Evolutionary conservation across 2,797 vertebrate genomes (phyloP), one percentile per base, ranked within the genome.

Genomic region (Girardinus metallicus): DNA sequence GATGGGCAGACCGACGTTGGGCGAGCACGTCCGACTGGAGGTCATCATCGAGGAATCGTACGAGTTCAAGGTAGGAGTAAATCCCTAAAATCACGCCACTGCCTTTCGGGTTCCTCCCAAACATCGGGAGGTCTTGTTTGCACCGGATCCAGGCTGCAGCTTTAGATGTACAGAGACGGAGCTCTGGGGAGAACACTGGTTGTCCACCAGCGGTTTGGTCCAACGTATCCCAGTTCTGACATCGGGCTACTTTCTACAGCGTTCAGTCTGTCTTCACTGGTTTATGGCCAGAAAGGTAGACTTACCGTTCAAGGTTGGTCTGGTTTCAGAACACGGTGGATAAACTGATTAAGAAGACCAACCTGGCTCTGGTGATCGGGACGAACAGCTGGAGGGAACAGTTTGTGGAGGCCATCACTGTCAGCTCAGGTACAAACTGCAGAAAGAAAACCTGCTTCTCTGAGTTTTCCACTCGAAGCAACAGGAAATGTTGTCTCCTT

Each of bases 321-420:
- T 39, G 41, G 26, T 18, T 84, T 83, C 64, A 99, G 98, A 99
- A 92, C 90, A 98, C 97, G 0, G 98, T 99, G 90, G 98, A 99
- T 90, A 99, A 99, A 94, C 97, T 99, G 80, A 97, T 99, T 77
- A 99, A 99, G 95, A 99, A 99, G 95, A 99, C 98, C 0, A 99
- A 99, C 95, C 94, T 99, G 92, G 98, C 98, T 55, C 95, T 99
- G 64, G 94, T 99, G 92, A 96, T 99, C 23, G 98, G 98, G 77
- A 99, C 98, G 0, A 98, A 98, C 95, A 97, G 96, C 94, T 99
- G 98, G 98, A 97, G 98, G 83, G 97, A 99, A 84, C 98, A 99
- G 94, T 99, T 99, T 82, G 95, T 97, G n/a, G 98, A 97, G 82
- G 98, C 98, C 5, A 97, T 99, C 85, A 98, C 97, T 0, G 97